Evolutionary conservation across 2,113 vertebrate genomes (phyloP), one percentile per base, ranked within the genome.

Genomic region (Ptilorrhoa leucosticta): DNA sequence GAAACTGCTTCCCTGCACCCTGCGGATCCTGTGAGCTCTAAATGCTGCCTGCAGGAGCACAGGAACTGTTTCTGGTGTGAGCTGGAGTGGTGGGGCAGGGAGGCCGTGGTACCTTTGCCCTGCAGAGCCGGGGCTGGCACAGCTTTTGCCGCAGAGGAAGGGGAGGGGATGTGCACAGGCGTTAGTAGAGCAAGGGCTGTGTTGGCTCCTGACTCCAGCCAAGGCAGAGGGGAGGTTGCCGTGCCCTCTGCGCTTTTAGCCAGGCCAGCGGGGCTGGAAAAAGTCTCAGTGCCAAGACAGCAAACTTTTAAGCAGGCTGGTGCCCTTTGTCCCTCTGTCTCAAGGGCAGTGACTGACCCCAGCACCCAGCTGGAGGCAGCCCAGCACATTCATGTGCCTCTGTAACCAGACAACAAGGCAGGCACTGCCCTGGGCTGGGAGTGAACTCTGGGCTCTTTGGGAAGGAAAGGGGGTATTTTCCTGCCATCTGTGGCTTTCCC

Each of bases 301-400:
- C 44, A 78, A 83, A 91, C 14, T 61, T 70, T 12, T 15, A 42
- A 82, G 80, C 70, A 60, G 47, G 89, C 91, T 85, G 51, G 64
- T 93, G 94, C 95, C 89, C 96, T 97, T 96, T 97, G 93, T 87
- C 83, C 95, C 0, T 6, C 87, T 92, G 70, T 80, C 91, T 92
- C 61, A n/a, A 81, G 77, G 60, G 83, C n/a, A 6, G 15, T 10
- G 80, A n/a, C 35, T 85, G 66, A 58, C 65, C 35, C 54, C 13
- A 3, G 31, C 11, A 2, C 37, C 2, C 15, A 65, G 84, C 85
- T 82, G 92, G 83, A 79, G 40, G 10, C 39, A 82, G 75, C 66
- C 63, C 60, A 48, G 48, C 45, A 42, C 14, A 2, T 4, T 70
- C 30, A 3, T 24, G 10, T 40, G 63, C 53, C 75, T 75, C 60